A percentile compares a stretch with the other conserved stretches of the same genome.
These are phyloP conservation scores for Platorchestia sp. DNA, from an alignment of 1,140 invertebrate genomes.

Conservation along the genomic window DNA sequence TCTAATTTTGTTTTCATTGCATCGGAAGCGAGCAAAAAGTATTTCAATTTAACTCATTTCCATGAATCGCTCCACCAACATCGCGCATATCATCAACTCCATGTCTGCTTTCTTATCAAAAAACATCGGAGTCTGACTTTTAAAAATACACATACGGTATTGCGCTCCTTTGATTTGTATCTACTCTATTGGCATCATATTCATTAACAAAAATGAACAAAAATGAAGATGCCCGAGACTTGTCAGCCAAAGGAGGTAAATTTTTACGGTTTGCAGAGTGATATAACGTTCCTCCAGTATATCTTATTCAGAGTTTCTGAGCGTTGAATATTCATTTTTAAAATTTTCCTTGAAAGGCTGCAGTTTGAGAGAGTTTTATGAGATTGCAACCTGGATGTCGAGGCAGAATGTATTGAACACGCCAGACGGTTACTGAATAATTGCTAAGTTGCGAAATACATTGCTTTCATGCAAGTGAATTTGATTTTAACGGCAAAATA, in stretches of 20 bases:
- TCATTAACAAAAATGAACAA: background rate
- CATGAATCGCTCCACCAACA: background rate
- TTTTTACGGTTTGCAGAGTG: background rate
- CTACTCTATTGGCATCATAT: background rate
- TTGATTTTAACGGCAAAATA: no score
- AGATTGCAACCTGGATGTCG: background rate
- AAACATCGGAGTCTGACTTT: background rate
- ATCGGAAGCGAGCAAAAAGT: background rate
- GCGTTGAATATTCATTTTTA: background rate
- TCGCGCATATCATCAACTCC: background rate
- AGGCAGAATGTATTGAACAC: background rate
- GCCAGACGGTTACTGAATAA: no score
- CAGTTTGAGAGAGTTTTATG: background rate
- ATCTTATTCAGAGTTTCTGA: background rate
- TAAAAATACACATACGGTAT: background rate
- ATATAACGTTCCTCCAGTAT: background rate
- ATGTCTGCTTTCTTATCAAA: background rate
- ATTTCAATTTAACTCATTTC: background rate
- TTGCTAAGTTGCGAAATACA: no score
- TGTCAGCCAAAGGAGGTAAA: background rate
- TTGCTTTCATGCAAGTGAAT: no score
- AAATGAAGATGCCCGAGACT: background rate
- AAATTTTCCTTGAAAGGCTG: background rate
- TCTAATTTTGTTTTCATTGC: background rate
- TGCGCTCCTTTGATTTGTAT: background rate